Evolutionary conservation across 1,140 invertebrate genomes (phyloP), one percentile per base, ranked within the genome.

Genomic region (Sipha flava): DNA sequence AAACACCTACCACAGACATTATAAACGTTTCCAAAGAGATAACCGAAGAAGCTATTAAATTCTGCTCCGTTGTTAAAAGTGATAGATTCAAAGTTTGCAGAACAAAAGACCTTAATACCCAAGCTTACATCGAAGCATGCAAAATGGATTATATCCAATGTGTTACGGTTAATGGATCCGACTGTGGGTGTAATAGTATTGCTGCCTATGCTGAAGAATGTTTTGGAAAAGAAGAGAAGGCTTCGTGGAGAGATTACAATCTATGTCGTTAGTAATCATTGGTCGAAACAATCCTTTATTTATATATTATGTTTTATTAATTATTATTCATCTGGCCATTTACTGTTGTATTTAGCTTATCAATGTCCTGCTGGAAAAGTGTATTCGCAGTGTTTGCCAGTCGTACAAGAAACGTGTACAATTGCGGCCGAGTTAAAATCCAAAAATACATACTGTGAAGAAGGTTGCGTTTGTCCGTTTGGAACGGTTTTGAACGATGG

Each of bases 381-480:
- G 1, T 94, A 94, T 85, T 88, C 88, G 81, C 82, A 90, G 0
- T 94, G 93, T 83, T 92, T 90, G 0, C 90, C 89, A 0, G 85
- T 87, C 72, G 85, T 84, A 21, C 90, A 91, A 80, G 82, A 85
- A 45, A 87, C 88, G 0, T 91, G 90, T 81, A 85, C 87, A 9
- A 64, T 80, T 1, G 3, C 59, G 1, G 83, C 82, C 5, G 81
- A 84, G 23, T 81, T 81, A 18, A 81, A 45, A 5, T 75, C 80
- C 84, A 0, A 80, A 84, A 9, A 79, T 82, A 85, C 52, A 82
- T 82, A 82, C 16, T 96, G 94, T 83, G 90, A 92, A 37, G 94
- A 95, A 84, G 94, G 94, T 7, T 97, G 95, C 84, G 94, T 92
- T 85, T 97, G 95, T 86, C 93, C 93, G 0, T 84, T 87, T 18